A percentile compares a stretch with the other conserved stretches of the same genome.
These are phyloP conservation scores for Pangasianodon gigas DNA, from an alignment of 2,113 vertebrate genomes.

Conservation along the genomic window DNA sequence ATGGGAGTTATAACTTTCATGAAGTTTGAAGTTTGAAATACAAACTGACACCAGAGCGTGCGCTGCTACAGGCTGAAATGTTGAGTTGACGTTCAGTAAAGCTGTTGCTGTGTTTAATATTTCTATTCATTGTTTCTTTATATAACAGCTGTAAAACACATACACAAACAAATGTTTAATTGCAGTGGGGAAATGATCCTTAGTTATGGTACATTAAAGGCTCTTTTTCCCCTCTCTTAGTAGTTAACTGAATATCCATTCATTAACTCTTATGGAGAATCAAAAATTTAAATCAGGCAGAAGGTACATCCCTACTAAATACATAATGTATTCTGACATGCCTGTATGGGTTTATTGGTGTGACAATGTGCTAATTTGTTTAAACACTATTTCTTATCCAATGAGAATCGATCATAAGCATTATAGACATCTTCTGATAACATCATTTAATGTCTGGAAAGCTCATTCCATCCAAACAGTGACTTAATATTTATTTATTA, in stretches of 20 bases:
- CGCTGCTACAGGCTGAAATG: neutral
- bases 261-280: neutral
- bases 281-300: neutral
- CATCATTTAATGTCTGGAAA: neutral
- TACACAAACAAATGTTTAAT: neutral
- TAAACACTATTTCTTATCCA: neutral
- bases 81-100: neutral
- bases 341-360: neutral
- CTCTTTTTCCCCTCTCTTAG: neutral
- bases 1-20: neutral
- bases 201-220: neutral
- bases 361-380: neutral
- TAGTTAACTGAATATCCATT: neutral
- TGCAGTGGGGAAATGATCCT: neutral
- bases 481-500: neutral
- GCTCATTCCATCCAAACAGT: neutral
- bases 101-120: neutral
- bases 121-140: neutral
- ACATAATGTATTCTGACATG: neutral
- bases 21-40: neutral
- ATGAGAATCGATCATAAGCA: neutral
- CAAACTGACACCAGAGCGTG: neutral
- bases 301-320: neutral
- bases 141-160: neutral
- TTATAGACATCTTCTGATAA: neutral